Base-by-base conservation (phyloP, 2,888 invertebrate genomes). In the Nephrocerus scutellatus region DNA sequence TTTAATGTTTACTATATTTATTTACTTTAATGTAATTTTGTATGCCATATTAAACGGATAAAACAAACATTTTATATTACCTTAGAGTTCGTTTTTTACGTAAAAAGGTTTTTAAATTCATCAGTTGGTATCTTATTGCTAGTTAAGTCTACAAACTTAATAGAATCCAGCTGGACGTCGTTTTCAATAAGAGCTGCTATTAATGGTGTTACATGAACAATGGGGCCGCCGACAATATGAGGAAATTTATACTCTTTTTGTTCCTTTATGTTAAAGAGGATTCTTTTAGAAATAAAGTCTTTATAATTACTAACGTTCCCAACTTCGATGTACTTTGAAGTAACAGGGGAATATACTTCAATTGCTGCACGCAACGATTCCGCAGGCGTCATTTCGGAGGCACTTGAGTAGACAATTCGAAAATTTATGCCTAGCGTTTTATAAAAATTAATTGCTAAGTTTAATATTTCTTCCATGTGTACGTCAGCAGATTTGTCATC, bases 271-370 rank as follows among this genome's bases (percentile, higher is more conserved):
- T 74, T 79, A 46, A 86, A 81, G 54, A 84, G 69, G 29, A 91
- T 70, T 41, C 90, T 73, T 62, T 87, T 85, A 51, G 85, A 84
- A 19, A 89, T 74, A 58, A 77, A 90, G 53, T 80, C 77, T 8
- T 77, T 79, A 54, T 78, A 81, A 29, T 81, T 57, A 14, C 85
- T 83, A 24, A 90, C 57, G 63, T 80, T 73, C 1, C 83, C 89
- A 25, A 88, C 76, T 70, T 84, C 82, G 10, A 87, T 60, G 56
- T 83, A 87, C 9, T 68, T 62, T 22, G 76, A 63, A 10, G 72
- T 59, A 46, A 75, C 72, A 8, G 74, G 72, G 2, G 87, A 86
- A 73, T 77, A 88, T 70, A 88, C 76, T 67, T 89, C 80, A 48
- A 89, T 72, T 3, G 75, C 74, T 2, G 82, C 68, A 45, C 80